These are phyloP conservation scores for Coelinius sp. DNA, from an alignment of 2,888 invertebrate species.

Conservation along the genomic window DNA sequence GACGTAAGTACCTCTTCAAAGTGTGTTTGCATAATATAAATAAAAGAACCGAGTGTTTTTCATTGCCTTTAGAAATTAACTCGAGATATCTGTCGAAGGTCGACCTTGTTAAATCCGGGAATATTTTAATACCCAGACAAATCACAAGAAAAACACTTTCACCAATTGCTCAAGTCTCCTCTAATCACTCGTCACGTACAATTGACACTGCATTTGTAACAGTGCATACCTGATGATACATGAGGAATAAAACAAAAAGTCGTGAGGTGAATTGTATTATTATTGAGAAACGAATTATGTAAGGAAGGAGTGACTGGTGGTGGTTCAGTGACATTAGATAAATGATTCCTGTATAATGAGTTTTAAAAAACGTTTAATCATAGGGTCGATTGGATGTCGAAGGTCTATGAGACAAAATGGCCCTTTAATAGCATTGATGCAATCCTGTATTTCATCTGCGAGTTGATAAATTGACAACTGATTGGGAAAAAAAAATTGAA, in stretches of 20 bases:
- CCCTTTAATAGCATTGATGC: conserved; percentile 2
- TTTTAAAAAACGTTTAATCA: neutral
- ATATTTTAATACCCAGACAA: neutral
- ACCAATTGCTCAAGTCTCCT: neutral
- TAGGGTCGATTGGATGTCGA: neutral
- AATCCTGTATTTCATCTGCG: neutral
- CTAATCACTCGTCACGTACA: neutral
- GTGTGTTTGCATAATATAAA: neutral
- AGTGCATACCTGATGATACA: neutral
- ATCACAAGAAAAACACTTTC: neutral
- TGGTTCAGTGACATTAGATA: neutral
- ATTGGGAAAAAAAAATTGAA: neutral
- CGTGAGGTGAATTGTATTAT: conserved; percentile 8
- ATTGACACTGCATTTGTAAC: conserved; percentile 6
- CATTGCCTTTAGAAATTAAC: neutral
- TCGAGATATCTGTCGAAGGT: neutral
- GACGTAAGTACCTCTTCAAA: neutral
- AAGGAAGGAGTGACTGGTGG: neutral
- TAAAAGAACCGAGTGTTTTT: neutral
- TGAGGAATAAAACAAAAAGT: neutral
- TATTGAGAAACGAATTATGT: conserved; percentile 7
- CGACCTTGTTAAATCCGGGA: neutral
- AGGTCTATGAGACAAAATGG: too few species aligned
- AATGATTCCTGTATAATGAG: neutral
- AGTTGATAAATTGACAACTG: too few species aligned